Base-by-base conservation (phyloP, 2,113 vertebrate species). In the Morone saxatilis region DNA sequence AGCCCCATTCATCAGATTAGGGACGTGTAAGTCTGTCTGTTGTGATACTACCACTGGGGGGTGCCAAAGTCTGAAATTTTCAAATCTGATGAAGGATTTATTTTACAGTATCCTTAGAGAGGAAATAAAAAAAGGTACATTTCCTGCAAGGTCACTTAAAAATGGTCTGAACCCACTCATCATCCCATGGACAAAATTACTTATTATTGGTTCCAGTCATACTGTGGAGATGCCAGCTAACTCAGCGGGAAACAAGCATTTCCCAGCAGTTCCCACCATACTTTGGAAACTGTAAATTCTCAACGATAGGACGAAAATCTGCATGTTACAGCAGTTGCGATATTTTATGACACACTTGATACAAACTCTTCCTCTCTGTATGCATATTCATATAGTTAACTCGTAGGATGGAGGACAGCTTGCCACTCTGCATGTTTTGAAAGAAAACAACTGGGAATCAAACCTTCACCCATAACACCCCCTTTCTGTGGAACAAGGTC, bases 361-460 rank as follows among this genome's bases (percentile, higher is more conserved):
- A 41, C 50, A 71, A 74, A 47, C 54, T 61, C 51, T 80, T 77
- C 31, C 36, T 41, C 48, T 71, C 81, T 78, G 51, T 53, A 76
- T 57, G 59, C 80, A 54, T 86, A 66, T 91, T 71, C 54, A 73
- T 83, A 38, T 19, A 48, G 68, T 77, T 60, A 61, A 71, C 53
- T 88, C 38, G 57, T 25, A 51, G 69, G 68, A 88, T 63, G 75
- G 60, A 67, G n/a, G 75, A 86, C 65, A 84, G 53, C 73, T 73
- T 86, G 70, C 48, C 63, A 57, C 51, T 36, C 48, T 19, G 38
- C 47, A 47, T 87, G 78, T 88, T 91, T 91, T 72, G 19, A 90
- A 73, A 87, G 87, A 88, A 91, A 93, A 91, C 90, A 92, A 38
- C 31, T 81, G 74, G 59, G 71, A 73, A 67, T 67, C 50, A 59